Evolutionary conservation across 2,888 invertebrate species (phyloP).

Genomic region (Drosophila parthenogenetica): DNA sequence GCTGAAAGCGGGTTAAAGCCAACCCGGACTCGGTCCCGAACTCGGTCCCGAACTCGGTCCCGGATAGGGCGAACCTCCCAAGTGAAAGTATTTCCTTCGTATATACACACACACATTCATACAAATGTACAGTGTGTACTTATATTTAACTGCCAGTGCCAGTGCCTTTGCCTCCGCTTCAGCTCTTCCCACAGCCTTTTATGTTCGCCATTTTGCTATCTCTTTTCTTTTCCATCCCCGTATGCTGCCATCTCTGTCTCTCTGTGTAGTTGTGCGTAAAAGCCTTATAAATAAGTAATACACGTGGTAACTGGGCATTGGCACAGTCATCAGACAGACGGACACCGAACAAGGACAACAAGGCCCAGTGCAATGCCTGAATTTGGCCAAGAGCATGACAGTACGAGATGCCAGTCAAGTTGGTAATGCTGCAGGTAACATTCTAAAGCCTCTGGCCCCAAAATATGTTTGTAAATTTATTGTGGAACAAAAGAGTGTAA

Average conservation of each 20-base stretch:
- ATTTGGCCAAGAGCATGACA: conserved; percentile 17
- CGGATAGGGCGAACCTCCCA: conserved; percentile 10
- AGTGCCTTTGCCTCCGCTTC: conserved; percentile 15
- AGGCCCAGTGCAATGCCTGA: conserved; percentile 22
- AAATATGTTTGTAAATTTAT: conserved; percentile 14
- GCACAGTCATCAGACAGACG: conserved; percentile 32
- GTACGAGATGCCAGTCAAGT: background rate
- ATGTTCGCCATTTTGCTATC: conserved; percentile 37
- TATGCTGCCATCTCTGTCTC: conserved; percentile 6
- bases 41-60: conserved; percentile 22
- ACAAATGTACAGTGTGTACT: conserved; percentile 18
- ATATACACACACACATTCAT: conserved; percentile 22
- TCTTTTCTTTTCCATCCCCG: background rate
- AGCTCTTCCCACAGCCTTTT: conserved; percentile 52
- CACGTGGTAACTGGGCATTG: conserved; percentile 55
- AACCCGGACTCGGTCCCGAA: conserved; percentile 21
- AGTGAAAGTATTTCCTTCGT: conserved; percentile 54
- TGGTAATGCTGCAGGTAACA: conserved; percentile 14
- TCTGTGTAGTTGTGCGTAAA: conserved; percentile 76
- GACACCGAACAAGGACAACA: conserved; percentile 41
- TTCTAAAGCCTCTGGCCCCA: conserved; percentile 15
- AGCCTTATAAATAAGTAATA: conserved; percentile 80
- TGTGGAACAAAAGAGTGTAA: conserved; percentile 8
- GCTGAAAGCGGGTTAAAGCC: conserved; percentile 76
- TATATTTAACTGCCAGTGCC: conserved; percentile 52